phyloP scores from a whole-genome alignment of 1,140 invertebrate genomes.

The Drosophila punjabiensis region DNA sequence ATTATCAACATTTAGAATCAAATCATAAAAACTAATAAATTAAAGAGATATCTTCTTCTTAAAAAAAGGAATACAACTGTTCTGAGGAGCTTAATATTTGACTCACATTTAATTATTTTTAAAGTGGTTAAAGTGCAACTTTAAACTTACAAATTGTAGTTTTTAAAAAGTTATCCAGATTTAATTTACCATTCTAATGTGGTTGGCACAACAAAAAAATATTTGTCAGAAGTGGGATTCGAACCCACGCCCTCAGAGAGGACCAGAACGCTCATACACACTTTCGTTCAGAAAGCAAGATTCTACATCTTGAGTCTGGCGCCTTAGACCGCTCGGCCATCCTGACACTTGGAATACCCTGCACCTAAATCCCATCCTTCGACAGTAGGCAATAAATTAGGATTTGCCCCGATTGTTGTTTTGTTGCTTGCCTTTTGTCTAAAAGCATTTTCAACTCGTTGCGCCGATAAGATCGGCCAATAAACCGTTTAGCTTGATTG shows the following conservation, averaged over 20 bases:
- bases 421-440: constrained; percentile 14
- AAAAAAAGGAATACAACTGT: too few relatives aligned
- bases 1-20: too few relatives aligned
- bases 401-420: constrained; percentile 7
- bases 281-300: constrained; percentile 45
- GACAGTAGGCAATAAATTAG: constrained; percentile 26
- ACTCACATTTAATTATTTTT: too few relatives aligned
- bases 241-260: constrained; percentile 94
- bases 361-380: not conserved
- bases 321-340: constrained; percentile 90
- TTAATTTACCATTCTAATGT: not conserved
- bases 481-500: constrained; percentile 62
- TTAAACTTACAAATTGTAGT: too few relatives aligned
- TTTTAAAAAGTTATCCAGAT: too few relatives aligned
- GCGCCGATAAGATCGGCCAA: constrained; percentile 48
- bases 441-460: constrained; percentile 43
- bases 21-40: too few relatives aligned
- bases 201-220: constrained; percentile 72
- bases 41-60: too few relatives aligned
- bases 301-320: constrained; percentile 88
- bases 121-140: too few relatives aligned
- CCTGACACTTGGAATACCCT: constrained; percentile 85
- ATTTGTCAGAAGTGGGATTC: constrained; percentile 94
- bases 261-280: constrained; percentile 89
- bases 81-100: too few relatives aligned